Evolutionary conservation across 2,113 vertebrate genomes (phyloP).

Genomic region (Lota lota): DNA sequence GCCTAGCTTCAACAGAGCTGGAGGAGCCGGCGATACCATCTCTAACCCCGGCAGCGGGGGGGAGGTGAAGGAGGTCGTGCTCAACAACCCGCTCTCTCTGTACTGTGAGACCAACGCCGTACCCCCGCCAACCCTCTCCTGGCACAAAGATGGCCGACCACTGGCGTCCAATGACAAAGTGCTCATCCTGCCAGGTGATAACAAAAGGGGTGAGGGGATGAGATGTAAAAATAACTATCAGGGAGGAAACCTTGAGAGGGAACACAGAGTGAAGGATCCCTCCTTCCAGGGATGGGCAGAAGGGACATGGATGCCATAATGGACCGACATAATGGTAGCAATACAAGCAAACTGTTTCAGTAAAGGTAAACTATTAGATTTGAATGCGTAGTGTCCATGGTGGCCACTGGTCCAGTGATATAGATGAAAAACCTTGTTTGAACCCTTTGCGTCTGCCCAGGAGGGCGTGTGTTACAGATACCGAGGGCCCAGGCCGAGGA

Average conservation of each 20-base stretch:
- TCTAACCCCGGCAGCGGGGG: conserved; percentile 59
- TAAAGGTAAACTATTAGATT: too few species aligned
- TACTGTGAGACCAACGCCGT: conserved; percentile 92
- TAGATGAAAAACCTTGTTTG: not conserved
- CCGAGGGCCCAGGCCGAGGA: conserved; percentile 80
- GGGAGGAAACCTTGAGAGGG: too few species aligned
- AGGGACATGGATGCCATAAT: too few species aligned
- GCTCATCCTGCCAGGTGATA: conserved; percentile 86
- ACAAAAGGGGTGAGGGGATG: not conserved
- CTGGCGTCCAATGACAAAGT: conserved; percentile 84
- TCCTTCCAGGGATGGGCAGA: too few species aligned
- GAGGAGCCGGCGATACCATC: conserved; percentile 67
- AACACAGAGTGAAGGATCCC: too few species aligned
- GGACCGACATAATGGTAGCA: too few species aligned
- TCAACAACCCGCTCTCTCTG: conserved; percentile 89
- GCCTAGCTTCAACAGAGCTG: conserved; percentile 83
- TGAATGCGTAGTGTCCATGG: too few species aligned
- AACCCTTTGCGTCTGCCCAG: conserved; percentile 57
- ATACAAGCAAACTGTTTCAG: too few species aligned
- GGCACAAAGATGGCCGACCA: conserved; percentile 86
- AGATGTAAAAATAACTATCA: not conserved
- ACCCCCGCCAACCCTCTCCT: conserved; percentile 88
- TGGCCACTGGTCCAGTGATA: too few species aligned
- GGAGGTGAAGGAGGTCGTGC: conserved; percentile 82
- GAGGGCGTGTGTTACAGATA: conserved; percentile 88